Percentiles rank a stretch among this genome's conserved stretches.
Conservation (phyloP, 2,888 invertebrate species). For the Acleris cristana region DNA sequence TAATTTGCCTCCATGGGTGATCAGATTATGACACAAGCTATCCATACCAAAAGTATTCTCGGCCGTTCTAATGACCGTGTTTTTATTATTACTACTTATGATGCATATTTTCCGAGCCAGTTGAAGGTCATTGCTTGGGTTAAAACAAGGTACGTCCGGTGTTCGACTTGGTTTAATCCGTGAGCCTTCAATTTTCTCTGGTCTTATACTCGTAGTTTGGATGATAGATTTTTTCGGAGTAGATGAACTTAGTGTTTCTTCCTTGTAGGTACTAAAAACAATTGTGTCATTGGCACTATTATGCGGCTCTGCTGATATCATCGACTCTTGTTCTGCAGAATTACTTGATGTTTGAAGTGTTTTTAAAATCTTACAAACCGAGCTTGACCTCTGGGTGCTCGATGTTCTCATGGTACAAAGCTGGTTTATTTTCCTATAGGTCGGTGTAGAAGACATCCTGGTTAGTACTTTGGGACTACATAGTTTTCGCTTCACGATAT, state of each 20-base stretch:
- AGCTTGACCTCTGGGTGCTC: background rate
- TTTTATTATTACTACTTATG: conserved; percentile 1
- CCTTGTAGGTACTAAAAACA: background rate
- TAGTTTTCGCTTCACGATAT: background rate
- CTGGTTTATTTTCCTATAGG: conserved; percentile 1
- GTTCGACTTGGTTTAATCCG: background rate
- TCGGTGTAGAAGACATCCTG: conserved; percentile 3
- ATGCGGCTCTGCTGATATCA: background rate
- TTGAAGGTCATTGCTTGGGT: background rate
- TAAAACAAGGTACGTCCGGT: background rate
- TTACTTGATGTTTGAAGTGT: background rate
- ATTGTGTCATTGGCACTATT: background rate
- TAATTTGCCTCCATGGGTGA: background rate
- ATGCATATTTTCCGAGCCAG: background rate
- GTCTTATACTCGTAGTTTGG: background rate
- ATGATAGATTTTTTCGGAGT: background rate
- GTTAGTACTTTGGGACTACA: background rate
- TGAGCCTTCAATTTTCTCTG: background rate
- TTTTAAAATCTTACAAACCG: background rate
- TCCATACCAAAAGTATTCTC: background rate
- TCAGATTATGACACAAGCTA: background rate
- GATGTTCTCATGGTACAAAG: background rate
- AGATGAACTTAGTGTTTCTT: background rate
- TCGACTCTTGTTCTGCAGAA: background rate
- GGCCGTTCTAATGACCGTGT: background rate